Percentiles rank a stretch among this genome's conserved stretches.
Conservation (phyloP, 1,140 invertebrate genomes). For the Charaxes varanes region DNA sequence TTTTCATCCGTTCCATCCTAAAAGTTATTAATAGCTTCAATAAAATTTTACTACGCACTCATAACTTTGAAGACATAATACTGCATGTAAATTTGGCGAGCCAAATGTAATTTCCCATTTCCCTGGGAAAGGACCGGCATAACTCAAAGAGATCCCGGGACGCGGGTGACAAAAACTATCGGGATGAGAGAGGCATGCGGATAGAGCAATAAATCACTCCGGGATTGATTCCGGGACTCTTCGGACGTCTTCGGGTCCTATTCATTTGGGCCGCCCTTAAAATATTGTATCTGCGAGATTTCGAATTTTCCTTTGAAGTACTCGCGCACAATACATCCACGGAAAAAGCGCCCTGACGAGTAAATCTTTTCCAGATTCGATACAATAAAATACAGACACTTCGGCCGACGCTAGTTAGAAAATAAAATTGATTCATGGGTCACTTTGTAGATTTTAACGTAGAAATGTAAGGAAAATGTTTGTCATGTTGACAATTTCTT, state of each 20-base stretch:
- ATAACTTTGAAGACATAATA: too few relatives aligned
- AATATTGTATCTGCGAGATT: slow-evolving; percentile 5
- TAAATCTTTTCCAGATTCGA: slow-evolving; percentile 3
- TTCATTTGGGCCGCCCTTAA: slow-evolving; percentile 9
- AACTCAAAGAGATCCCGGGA: slow-evolving; percentile 15
- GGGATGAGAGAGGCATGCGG: slow-evolving; percentile 12
- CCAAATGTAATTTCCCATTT: slow-evolving; percentile 15
- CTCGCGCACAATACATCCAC: slow-evolving; percentile 3
- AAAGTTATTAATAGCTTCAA: too few relatives aligned
- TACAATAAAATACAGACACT: slow-evolving; percentile 4
- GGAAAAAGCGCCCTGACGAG: slow-evolving; percentile 5
- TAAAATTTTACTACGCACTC: too few relatives aligned
- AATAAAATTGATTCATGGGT: neutral
- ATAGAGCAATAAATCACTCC: slow-evolving; percentile 11
- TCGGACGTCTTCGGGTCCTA: slow-evolving; percentile 4
- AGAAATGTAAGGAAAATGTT: too few relatives aligned
- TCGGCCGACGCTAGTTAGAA: slow-evolving; percentile 1
- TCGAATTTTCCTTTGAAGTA: slow-evolving; percentile 7
- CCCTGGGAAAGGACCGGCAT: slow-evolving; percentile 12
- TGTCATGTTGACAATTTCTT: too few relatives aligned
- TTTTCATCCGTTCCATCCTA: too few relatives aligned
- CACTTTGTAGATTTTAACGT: slow-evolving; percentile 5
- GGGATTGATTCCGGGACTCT: slow-evolving; percentile 13
- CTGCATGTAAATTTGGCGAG: slow-evolving; percentile 3
- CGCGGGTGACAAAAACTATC: slow-evolving; percentile 15